Evolutionary conservation across 2,797 vertebrate species (phyloP), one percentile per base, ranked within the genome.

Genomic region (Xiphophorus birchmanni): DNA sequence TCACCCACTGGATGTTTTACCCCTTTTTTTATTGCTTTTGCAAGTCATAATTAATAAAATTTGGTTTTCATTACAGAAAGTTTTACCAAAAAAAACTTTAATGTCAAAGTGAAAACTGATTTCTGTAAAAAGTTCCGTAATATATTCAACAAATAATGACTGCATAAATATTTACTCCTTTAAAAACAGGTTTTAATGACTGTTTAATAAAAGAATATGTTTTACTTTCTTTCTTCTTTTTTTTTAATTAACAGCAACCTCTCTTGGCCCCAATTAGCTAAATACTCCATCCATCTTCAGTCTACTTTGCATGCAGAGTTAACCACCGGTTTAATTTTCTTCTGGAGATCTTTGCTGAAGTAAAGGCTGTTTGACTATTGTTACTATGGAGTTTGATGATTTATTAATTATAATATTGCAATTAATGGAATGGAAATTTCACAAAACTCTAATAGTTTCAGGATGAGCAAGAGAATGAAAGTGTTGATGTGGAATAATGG

Each of bases 351-450:
- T 80, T 45, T 78, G 67, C 26, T 44, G n/a, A 69, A 35, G 74
- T 86, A 91, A 93, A 88, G 90, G 47, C 87, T 69, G 23, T 88
- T 77, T 76, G 82, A 90, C 86, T 81, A 82, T 75, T 90, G 90
- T 93, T 90, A 91, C 74, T 3, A 26, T 42, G 42, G 40, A 80
- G 87, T 89, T 92, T 87, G 88, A 78, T 18, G 78, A 91, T 84
- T 54, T 50, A 18, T 50, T 50, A 17, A 50, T 50, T 50, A 18
- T 7, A 50, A 50, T 18, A 50, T 50, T 50, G 17, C 48, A 50
- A 18, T 50, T 18, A 50, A 50, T 50, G 5, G 17, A 50, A 18
- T 50, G 48, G 5, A 21, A 21, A 50, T 21, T 50, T 50, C 17
- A 21, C 17, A 50, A 48, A 18, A 18, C 17, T 6, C 21, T 23